Evolutionary conservation across 2,888 invertebrate genomes (phyloP).

Genomic region (Choristoneura rosaceana): DNA sequence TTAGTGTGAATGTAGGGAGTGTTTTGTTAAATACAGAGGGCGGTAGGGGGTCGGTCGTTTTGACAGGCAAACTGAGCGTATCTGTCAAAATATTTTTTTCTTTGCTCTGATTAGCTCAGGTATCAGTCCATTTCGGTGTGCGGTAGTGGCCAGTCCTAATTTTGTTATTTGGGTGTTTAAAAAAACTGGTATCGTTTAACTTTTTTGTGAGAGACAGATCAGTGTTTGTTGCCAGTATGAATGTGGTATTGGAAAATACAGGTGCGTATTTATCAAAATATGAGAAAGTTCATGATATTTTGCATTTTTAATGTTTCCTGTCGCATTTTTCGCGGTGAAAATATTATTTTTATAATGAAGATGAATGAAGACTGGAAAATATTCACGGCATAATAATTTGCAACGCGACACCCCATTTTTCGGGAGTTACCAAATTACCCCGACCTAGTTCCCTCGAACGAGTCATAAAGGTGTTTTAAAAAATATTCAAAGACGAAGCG

Average conservation of each 20-base stretch:
- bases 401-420: conserved; percentile 33
- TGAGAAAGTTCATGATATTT: neutral
- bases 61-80: conserved; percentile 70
- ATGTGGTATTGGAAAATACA: conserved; percentile 12
- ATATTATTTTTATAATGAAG: conserved; percentile 14
- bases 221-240: conserved; percentile 4
- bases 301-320: neutral
- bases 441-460: conserved; percentile 15
- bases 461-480: conserved; percentile 17
- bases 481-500: conserved; percentile 12
- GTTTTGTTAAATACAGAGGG: conserved; percentile 50
- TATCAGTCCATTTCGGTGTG: conserved; percentile 66
- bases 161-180: conserved; percentile 48
- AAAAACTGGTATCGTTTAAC: neutral
- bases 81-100: conserved; percentile 73
- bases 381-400: conserved; percentile 17
- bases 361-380: conserved; percentile 24
- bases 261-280: conserved; percentile 4
- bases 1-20: conserved; percentile 28
- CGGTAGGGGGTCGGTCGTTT: conserved; percentile 72
- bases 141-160: conserved; percentile 59
- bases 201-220: neutral
- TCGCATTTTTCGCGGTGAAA: neutral
- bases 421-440: conserved; percentile 15
- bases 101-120: conserved; percentile 67